Evolutionary conservation across 1,140 invertebrate genomes (phyloP), one percentile per base, ranked within the genome.

Genomic region (Magallana gigas): DNA sequence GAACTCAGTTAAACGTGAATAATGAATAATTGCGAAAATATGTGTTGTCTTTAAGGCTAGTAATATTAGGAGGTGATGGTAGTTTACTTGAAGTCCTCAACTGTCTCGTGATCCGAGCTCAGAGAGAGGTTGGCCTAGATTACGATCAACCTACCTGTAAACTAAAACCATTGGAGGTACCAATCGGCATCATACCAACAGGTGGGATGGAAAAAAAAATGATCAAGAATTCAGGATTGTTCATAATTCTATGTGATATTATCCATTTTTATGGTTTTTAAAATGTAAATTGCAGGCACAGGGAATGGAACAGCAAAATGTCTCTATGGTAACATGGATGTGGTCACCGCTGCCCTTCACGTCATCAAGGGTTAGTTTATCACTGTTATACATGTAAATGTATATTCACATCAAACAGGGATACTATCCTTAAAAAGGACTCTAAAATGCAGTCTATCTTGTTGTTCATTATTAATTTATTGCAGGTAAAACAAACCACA

Each of bases 361-460:
- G 85, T 91, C 14, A 90, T 91, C 57, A 87, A 81, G 87, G 90
- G 90, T 90, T 85, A 64, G 82, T 87, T 48, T 48, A 48, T 48
- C 36, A 48, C 36, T 48, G 36, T 48, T 48, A 48, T n/a, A 16
- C 3, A 16, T 64, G 62, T 64, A 16, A 18, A 16, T 64, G 62
- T 64, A 64, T 16, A 64, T 5, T 64, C 14, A 64, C 14, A 16
- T 16, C 14, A 64, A 64, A 16, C 18, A 16, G 18, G 36, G 36
- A 48, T 48, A 48, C 36, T 48, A 5, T 48, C 36, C 36, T 48
- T 48, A 48, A 48, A 23, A 48, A 48, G 36, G 1, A 48, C 36
- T 48, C 36, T 48, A 5, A 48, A 23, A 48, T 48, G 36, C 2
- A 48, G 36, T 48, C 2, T 48, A 48, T 48, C 36, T 2, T 48